Evolutionary conservation across 2,888 invertebrate genomes (phyloP), one percentile per base, ranked within the genome.

Genomic region (Pachymerium ferrugineum): DNA sequence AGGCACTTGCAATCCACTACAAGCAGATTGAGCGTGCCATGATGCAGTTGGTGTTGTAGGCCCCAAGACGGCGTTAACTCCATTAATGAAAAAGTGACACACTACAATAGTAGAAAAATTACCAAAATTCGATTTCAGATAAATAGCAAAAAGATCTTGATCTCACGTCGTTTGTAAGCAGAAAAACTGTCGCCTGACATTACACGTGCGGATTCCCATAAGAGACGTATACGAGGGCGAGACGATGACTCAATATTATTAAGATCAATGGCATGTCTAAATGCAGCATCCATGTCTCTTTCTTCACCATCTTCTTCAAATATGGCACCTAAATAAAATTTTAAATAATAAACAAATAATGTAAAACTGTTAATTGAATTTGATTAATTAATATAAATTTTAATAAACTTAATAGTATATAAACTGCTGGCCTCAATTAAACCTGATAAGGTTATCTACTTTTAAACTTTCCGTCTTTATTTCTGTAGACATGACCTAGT

Each of bases 111-210:
- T 62, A 28, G n/a, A 29, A 5, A 69, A n/a, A n/a, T 25, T 22
- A 38, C 30, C 14, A 28, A 12, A 19, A 14, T 69, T 31, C 10
- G 0, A 35, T n/a, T 4, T 69, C 10, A 16, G 5, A 69, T 12
- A 10, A 10, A 12, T 19, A n/a, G 29, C 6, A 14, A 12, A 1
- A 28, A n/a, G n/a, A 35, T 0, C 8, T 70, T n/a, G n/a, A n/a
- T 54, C 77, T 76, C 76, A 82, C 83, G 81, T 80, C 81, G 80
- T 74, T 81, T 80, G 54, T 81, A 80, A 4, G 82, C 80, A 28
- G 79, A 79, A 75, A 83, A 82, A 76, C 81, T 82, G 78, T 83
- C 83, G 38, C 81, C 79, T 25, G 79, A 77, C 28, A 78, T 77
- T 1, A 81, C 77, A 19, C 78, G 78, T 74, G 80, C 79, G 19